Percentiles rank a stretch among this genome's conserved stretches.
phyloP scores from a whole-genome alignment of 2,113 vertebrate species.

The Saimiri boliviensis region DNA sequence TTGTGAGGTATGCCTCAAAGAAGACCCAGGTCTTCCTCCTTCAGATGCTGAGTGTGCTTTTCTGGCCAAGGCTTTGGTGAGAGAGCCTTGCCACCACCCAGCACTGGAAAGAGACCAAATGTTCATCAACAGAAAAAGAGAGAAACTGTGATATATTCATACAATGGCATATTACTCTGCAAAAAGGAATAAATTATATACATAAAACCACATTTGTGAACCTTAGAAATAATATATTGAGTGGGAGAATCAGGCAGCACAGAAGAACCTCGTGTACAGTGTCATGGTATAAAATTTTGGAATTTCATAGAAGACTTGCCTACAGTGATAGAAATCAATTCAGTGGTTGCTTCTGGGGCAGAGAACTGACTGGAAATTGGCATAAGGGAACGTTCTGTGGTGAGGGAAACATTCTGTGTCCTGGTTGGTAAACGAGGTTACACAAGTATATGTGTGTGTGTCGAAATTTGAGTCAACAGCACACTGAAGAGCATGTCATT shows the following conservation, averaged over 20 bases:
- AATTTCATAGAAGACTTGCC: background rate
- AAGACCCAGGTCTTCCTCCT: background rate
- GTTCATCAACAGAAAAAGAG: background rate
- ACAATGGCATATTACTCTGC: background rate
- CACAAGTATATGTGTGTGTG: background rate
- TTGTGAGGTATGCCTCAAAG: background rate
- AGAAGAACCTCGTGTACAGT: background rate
- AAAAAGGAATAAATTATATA: background rate
- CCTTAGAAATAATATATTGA: background rate
- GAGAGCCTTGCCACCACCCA: background rate
- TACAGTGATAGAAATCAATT: constrained; percentile 48
- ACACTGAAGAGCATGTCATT: background rate
- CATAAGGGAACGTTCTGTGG: constrained; percentile 3
- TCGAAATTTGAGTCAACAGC: constrained; percentile 13
- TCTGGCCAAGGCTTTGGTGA: background rate
- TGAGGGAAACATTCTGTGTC: constrained; percentile 35
- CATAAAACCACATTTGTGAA: background rate
- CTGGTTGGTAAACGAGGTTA: background rate
- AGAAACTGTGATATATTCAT: background rate
- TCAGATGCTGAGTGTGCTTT: background rate
- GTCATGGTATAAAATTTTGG: constrained; percentile 28
- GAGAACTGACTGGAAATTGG: background rate
- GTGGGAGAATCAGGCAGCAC: background rate
- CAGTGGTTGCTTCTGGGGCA: background rate
- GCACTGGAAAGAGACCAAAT: background rate